Evolutionary conservation across 2,797 vertebrate genomes (phyloP).

Genomic region (Chromis chromis): DNA sequence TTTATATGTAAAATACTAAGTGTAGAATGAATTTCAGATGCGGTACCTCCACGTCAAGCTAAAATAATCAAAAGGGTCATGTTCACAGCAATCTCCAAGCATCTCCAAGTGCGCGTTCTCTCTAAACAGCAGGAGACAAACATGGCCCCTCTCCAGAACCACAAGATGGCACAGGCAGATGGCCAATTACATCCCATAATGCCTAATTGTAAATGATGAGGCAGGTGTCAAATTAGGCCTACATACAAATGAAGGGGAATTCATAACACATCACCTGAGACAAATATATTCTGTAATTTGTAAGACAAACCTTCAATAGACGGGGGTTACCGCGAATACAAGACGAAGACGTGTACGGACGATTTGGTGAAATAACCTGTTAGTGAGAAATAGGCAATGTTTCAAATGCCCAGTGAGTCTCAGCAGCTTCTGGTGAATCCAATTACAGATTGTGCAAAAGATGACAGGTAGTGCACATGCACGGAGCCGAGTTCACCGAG

Average conservation of each 20-base stretch:
- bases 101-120: conserved; percentile 60
- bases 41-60: conserved; percentile 14
- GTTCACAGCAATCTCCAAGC: conserved; percentile 21
- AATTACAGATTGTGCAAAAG: conserved; percentile 38
- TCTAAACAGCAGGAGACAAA: conserved; percentile 76
- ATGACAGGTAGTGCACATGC: conserved; percentile 13
- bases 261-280: conserved; percentile 40
- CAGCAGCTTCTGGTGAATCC: conserved; percentile 19
- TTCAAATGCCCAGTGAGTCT: conserved; percentile 17
- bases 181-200: conserved; percentile 86
- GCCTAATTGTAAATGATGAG: conserved; percentile 86
- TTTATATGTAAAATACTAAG: neutral
- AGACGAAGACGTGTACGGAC: neutral
- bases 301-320: neutral
- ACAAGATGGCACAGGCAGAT: conserved; percentile 85
- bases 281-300: conserved; percentile 30
- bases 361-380: neutral
- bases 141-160: conserved; percentile 81
- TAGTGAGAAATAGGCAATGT: conserved; percentile 7
- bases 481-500: neutral
- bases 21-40: neutral
- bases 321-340: neutral
- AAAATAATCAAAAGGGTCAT: conserved; percentile 42
- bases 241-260: conserved; percentile 77
- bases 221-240: conserved; percentile 84